Evolutionary conservation across 2,797 vertebrate species (phyloP).

Genomic region (Tenualosa ilisha): DNA sequence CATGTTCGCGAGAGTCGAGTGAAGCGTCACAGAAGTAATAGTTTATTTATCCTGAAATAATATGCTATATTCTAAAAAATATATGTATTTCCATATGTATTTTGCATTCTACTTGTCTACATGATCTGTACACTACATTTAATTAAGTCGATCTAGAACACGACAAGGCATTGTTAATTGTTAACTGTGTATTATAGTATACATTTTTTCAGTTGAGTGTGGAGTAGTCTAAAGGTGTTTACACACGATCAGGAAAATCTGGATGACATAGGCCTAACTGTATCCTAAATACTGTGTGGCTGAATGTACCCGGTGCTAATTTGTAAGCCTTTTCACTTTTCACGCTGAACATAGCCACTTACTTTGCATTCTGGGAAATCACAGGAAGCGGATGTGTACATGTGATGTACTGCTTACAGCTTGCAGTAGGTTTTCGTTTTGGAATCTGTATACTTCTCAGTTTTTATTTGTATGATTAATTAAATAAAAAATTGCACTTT

Average conservation of each 20-base stretch:
- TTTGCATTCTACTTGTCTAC: no score
- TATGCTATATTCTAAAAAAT: no score
- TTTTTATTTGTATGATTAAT: not conserved
- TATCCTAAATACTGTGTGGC: not conserved
- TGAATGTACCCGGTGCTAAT: not conserved
- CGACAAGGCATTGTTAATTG: no score
- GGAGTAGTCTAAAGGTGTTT: not conserved
- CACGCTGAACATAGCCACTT: not conserved
- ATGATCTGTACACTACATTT: no score
- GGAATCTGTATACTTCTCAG: not conserved
- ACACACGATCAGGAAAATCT: not conserved
- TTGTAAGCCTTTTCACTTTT: conserved; percentile 10
- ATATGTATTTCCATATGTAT: no score
- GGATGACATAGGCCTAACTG: not conserved
- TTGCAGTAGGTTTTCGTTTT: not conserved
- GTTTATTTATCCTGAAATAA: no score
- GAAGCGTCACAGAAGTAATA: not conserved
- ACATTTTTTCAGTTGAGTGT: no score
- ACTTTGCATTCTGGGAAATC: conserved; percentile 33
- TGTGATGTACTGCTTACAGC: conserved; percentile 14
- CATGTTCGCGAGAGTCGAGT: not conserved
- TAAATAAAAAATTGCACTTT: conserved; percentile 15
- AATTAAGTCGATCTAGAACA: no score
- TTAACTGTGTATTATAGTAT: no score
- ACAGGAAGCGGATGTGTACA: conserved; percentile 43